A percentile compares a stretch with the other conserved stretches of the same genome.
Conservation (phyloP, 1,140 invertebrate species). For the Drosophila navojoa region DNA sequence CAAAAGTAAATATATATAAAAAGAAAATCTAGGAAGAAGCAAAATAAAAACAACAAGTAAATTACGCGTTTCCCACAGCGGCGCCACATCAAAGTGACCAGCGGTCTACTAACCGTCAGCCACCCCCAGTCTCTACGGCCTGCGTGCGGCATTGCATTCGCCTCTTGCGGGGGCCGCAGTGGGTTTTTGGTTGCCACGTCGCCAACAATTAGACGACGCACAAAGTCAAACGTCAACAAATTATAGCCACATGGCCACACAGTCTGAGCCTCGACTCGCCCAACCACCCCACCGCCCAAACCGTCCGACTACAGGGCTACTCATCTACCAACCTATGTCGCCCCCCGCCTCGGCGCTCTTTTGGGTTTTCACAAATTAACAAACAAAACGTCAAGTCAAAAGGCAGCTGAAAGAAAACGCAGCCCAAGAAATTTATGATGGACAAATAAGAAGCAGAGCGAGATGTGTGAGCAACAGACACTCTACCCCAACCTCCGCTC, state of each 20-base stretch:
- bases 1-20: constrained; percentile 9
- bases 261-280: constrained; percentile 17
- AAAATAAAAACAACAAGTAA: constrained; percentile 56
- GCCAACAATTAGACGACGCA: constrained; percentile 78
- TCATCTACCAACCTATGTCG: constrained; percentile 2
- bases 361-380: constrained; percentile 70
- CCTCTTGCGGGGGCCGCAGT: constrained; percentile 1
- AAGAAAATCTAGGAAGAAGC: constrained; percentile 17
- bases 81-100: constrained; percentile 80
- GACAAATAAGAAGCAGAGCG: constrained; percentile 12
- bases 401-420: constrained; percentile 55
- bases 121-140: not conserved
- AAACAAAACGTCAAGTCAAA: constrained; percentile 72
- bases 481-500: constrained; percentile 8
- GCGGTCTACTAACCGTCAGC: constrained; percentile 15
- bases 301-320: not conserved
- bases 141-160: constrained; percentile 50
- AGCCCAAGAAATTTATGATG: constrained; percentile 47
- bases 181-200: constrained; percentile 42
- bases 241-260: constrained; percentile 79
- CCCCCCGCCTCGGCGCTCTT: not conserved
- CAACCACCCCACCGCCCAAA: not conserved
- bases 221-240: constrained; percentile 83
- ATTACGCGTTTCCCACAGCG: constrained; percentile 75
- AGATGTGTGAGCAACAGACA: constrained; percentile 24